phyloP scores from a whole-genome alignment of 2,888 invertebrate species.

The Willowsia nigromaculata region DNA sequence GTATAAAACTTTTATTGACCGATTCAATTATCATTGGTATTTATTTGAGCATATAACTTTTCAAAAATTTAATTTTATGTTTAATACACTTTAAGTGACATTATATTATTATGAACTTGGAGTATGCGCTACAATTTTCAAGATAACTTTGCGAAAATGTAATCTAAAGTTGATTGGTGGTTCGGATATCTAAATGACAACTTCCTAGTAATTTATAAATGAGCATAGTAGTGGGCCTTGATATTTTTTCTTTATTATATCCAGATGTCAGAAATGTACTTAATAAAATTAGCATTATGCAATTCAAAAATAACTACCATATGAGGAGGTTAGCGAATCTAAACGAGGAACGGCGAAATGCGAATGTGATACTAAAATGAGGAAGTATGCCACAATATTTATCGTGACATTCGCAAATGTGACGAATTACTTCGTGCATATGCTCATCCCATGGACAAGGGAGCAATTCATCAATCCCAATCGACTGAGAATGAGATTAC shows the following conservation, averaged over 20 bases:
- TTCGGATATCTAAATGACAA: not conserved
- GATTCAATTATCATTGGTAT: conserved; percentile 16
- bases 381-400: conserved; percentile 26
- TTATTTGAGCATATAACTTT: conserved; percentile 22
- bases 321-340: not conserved
- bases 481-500: conserved; percentile 19
- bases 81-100: not conserved
- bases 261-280: not conserved
- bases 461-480: conserved; percentile 28
- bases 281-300: conserved; percentile 29
- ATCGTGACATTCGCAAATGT: conserved; percentile 47
- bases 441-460: conserved; percentile 24
- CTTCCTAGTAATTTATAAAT: conserved; percentile 30
- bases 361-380: not conserved
- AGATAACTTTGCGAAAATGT: not conserved
- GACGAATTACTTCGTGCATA: conserved; percentile 11
- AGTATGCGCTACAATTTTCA: no score
- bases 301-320: conserved; percentile 1
- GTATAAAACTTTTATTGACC: conserved; percentile 19
- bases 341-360: not conserved
- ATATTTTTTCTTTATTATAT: not conserved
- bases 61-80: conserved; percentile 31
- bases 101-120: no score
- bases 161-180: not conserved
- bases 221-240: conserved; percentile 22